These are phyloP conservation scores for Ariopsis seemanni DNA, from an alignment of 2,113 vertebrate species.

Conservation along the genomic window DNA sequence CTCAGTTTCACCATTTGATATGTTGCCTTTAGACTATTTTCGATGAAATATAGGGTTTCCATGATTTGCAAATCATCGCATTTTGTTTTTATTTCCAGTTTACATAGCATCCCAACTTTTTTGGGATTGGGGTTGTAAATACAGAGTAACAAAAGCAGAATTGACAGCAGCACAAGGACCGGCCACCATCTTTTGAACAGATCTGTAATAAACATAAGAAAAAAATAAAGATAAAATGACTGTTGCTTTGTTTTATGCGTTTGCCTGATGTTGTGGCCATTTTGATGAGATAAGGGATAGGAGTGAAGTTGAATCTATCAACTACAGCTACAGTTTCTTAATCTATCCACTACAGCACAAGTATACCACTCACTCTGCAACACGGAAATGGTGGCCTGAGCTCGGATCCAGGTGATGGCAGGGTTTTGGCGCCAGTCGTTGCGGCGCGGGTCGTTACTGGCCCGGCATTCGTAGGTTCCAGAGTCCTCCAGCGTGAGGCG, in stretches of 20 bases:
- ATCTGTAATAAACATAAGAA: background rate
- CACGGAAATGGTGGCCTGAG: slow-evolving; percentile 98
- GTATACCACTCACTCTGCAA: slow-evolving; percentile 97
- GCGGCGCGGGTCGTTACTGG: slow-evolving; percentile 97
- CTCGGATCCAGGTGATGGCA: slow-evolving; percentile 97
- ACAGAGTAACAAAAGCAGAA: background rate
- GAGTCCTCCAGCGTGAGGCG: slow-evolving; percentile 96
- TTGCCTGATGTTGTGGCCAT: slow-evolving; percentile 4
- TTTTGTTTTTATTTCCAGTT: too few species aligned
- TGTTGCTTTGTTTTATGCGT: background rate
- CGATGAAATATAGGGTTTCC: too few species aligned
- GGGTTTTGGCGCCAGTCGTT: slow-evolving; percentile 98
- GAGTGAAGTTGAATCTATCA: background rate
- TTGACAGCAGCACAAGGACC: background rate
- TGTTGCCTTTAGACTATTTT: too few species aligned
- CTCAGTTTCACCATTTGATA: too few species aligned
- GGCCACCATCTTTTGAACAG: background rate
- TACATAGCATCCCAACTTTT: too few species aligned
- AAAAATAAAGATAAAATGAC: background rate
- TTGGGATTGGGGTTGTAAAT: too few species aligned
- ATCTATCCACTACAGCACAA: slow-evolving; percentile 85
- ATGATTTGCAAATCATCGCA: too few species aligned
- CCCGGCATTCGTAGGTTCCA: slow-evolving; percentile 98
- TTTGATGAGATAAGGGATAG: background rate
- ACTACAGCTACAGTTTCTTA: slow-evolving; percentile 63